A percentile compares a stretch with the other conserved stretches of the same genome.
These are phyloP conservation scores for Drosophila helvetica DNA, from an alignment of 2,888 invertebrate genomes.

Conservation along the genomic window DNA sequence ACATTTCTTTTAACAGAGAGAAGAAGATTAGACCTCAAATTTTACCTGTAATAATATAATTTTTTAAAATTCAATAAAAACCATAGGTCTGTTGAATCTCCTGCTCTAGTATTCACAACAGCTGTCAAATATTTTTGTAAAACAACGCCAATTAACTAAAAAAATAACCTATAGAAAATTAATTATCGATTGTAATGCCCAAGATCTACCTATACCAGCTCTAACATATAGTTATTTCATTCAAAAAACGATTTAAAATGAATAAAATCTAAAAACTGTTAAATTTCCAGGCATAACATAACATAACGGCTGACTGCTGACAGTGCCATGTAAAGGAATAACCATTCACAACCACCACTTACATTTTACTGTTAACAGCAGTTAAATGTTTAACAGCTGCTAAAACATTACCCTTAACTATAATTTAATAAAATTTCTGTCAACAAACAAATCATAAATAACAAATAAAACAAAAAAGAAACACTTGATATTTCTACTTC, in stretches of 20 bases:
- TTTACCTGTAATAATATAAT: too few relatives aligned
- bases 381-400: constrained; percentile 26
- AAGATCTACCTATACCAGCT: not conserved
- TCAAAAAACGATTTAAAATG: constrained; percentile 30
- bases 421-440: not conserved
- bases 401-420: not conserved
- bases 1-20: too few relatives aligned
- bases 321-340: constrained; percentile 19
- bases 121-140: not conserved
- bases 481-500: too few relatives aligned
- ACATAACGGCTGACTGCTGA: constrained; percentile 16
- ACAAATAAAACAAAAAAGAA: not conserved
- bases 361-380: constrained; percentile 37
- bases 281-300: not conserved
- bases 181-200: not conserved
- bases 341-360: constrained; percentile 40
- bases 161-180: not conserved
- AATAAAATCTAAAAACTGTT: constrained; percentile 1
- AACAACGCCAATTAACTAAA: not conserved
- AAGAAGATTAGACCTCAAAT: too few relatives aligned
- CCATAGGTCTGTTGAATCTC: not conserved
- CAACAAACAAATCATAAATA: too few relatives aligned
- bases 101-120: not conserved
- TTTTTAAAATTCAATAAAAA: not conserved
- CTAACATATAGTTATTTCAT: constrained; percentile 4